Percentiles rank a stretch among this genome's conserved stretches.
Conservation (phyloP, 2,888 invertebrate species). For the Cremastinae sp. region DNA sequence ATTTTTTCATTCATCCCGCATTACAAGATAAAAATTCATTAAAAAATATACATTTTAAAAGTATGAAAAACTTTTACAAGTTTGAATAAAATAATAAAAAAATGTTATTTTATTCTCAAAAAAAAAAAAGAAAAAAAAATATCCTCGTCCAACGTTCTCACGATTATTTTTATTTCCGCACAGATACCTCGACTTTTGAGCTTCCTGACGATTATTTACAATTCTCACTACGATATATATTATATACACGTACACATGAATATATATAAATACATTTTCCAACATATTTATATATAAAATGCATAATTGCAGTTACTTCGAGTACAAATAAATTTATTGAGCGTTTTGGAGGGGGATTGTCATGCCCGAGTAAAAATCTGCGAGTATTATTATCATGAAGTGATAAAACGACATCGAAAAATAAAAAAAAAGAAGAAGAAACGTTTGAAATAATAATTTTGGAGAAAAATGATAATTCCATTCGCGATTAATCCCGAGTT, state of each 20-base stretch:
- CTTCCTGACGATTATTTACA: slow-evolving; percentile 54
- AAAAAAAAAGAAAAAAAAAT: too few relatives aligned
- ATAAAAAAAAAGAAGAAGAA: background rate
- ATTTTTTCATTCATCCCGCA: too few relatives aligned
- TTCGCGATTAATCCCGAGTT: slow-evolving; percentile 49
- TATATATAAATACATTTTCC: slow-evolving; percentile 8
- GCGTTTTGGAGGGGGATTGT: slow-evolving; percentile 67
- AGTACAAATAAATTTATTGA: slow-evolving; percentile 63
- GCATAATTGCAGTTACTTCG: slow-evolving; percentile 21
- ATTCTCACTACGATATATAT: slow-evolving; percentile 18
- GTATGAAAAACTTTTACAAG: background rate
- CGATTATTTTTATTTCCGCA: slow-evolving; percentile 15
- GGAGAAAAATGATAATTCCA: slow-evolving; percentile 24
- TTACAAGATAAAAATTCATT: background rate
- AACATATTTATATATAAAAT: background rate
- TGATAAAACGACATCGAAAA: slow-evolving; percentile 4
- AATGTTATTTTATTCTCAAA: background rate
- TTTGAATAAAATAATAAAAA: background rate
- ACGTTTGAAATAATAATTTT: background rate
- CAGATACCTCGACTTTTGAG: slow-evolving; percentile 50
- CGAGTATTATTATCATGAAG: slow-evolving; percentile 32
- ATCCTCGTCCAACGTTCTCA: slow-evolving; percentile 41
- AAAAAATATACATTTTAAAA: background rate
- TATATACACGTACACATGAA: slow-evolving; percentile 24
- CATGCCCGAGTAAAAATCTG: slow-evolving; percentile 58